Evolutionary conservation across 2,797 vertebrate species (phyloP), one percentile per base, ranked within the genome.

Genomic region (Semotilus atromaculatus): DNA sequence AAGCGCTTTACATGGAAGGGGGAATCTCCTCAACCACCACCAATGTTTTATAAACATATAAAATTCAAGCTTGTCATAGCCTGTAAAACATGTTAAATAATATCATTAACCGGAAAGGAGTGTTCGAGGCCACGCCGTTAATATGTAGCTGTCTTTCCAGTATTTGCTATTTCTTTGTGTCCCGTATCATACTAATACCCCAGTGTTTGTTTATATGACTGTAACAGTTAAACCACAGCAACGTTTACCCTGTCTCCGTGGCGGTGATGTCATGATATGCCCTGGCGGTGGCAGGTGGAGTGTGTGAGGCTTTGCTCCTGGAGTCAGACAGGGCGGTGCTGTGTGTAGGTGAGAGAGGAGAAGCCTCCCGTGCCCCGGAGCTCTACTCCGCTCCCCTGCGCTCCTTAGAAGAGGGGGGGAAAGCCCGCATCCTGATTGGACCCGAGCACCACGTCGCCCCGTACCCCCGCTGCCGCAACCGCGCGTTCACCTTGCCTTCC

Each of bases 401-500:
- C 88, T 88, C 85, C 74, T 80, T 16, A 48, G 23, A 58, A 72
- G 53, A 79, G 70, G 55, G 7, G 73, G 51, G 70, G 77, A 85
- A 87, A 89, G 86, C 86, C 87, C 73, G 89, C 91, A 88, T 91
- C 91, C 88, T 93, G 93, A 94, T 94, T 94, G 94, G 93, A 94
- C 94, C 91, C 89, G 90, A 92, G 92, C 91, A 90, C 91, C 93
- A 90, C 84, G 91, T 93, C 82, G 91, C 84, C 92, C 91, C 90
- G 91, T 92, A 92, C 94, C 93, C 40, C 92, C 90, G 90, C 92
- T 86, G 90, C 92, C 87, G 91, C 93, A 88, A 91, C 91, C 90
- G 90, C 91, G 90, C 92, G 45, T 92, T 95, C 94, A 95, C 94
- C 94, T 95, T 91, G 90, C 90, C 92, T 93, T 92, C 92, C 95